Percentiles rank a stretch among this genome's conserved stretches.
Conservation (phyloP, 2,797 vertebrate species). For the Catamblyrhynchus diadema region DNA sequence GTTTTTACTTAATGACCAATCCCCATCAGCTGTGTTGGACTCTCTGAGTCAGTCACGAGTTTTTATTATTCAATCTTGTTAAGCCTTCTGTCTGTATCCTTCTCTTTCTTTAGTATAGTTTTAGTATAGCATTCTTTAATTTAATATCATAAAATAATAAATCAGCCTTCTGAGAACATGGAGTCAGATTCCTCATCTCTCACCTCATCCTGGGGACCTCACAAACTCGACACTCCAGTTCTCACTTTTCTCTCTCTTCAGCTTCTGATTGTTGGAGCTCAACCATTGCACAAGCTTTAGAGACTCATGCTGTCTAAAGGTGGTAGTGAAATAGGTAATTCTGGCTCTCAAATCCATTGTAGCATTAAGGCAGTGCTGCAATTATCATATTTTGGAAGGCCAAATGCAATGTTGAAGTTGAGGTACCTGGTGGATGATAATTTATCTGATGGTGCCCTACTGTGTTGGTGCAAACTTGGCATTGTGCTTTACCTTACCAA, state of each 20-base stretch:
- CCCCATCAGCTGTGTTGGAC: too few species aligned
- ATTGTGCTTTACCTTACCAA: neutral
- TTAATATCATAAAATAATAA: too few species aligned
- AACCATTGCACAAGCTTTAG: neutral
- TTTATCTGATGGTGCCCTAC: neutral
- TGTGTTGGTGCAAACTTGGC: neutral
- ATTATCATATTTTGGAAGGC: neutral
- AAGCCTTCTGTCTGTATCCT: too few species aligned
- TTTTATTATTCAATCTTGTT: too few species aligned
- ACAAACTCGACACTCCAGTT: neutral
- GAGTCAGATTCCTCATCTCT: too few species aligned
- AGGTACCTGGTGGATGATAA: neutral
- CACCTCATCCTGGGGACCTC: too few species aligned
- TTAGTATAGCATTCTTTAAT: too few species aligned
- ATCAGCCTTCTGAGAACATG: too few species aligned
- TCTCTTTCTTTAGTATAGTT: too few species aligned
- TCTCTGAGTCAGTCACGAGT: too few species aligned
- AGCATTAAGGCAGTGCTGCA: neutral
- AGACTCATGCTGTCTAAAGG: neutral
- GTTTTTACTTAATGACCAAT: too few species aligned
- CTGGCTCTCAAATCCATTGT: neutral
- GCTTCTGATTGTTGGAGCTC: neutral
- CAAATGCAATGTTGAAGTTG: neutral
- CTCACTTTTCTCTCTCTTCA: neutral
- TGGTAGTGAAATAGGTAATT: neutral